Base-by-base conservation (phyloP, 92 coral and sea anemone genomes). In the Bergia sp. region DNA sequence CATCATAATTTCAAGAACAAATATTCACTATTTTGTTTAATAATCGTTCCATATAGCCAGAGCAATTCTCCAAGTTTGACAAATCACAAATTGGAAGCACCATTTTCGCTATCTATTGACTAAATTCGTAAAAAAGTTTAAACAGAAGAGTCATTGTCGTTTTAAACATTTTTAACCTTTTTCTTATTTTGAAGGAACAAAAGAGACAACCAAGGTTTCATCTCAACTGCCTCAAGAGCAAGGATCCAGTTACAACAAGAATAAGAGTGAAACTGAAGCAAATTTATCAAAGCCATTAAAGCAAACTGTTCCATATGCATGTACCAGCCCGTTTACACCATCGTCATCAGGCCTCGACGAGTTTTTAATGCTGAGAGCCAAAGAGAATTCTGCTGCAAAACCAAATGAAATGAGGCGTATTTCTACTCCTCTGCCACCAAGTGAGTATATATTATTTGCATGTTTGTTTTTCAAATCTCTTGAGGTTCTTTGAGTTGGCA, bases 351-450 rank as follows among this genome's bases (percentile, higher is more conserved):
- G 88, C 73, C 77, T 91, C 49, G 91, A 91, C 18, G 93, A 91
- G 38, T 91, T 91, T 82, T 77, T 91, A 37, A 64, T 91, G 91
- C 86, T 91, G 7, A 82, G 93, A 77, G 89, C 89, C 81, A 86
- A 82, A 47, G 43, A 66, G 16, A 87, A 39, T 10, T 76, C 85
- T 23, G 11, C 44, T 23, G 44, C 47, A 55, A 76, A 49, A 41
- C 41, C 90, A 21, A 82, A 53, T 37, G 21, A 36, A 65, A 40
- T 45, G 16, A 21, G 64, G 9, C 64, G 87, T 45, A 11, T 45
- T 72, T 47, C 64, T 84, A 53, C 37, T 45, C 75, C 79, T 45
- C 29, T 71, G 6, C 87, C 87, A 16, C 87, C 87, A 71, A 84
- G 87, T 84, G 37, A 84, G 76, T 36, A n/a, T 23, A 45, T 7